Base-by-base conservation (phyloP, 2,888 invertebrate species). In the Abrostola triplasia region DNA sequence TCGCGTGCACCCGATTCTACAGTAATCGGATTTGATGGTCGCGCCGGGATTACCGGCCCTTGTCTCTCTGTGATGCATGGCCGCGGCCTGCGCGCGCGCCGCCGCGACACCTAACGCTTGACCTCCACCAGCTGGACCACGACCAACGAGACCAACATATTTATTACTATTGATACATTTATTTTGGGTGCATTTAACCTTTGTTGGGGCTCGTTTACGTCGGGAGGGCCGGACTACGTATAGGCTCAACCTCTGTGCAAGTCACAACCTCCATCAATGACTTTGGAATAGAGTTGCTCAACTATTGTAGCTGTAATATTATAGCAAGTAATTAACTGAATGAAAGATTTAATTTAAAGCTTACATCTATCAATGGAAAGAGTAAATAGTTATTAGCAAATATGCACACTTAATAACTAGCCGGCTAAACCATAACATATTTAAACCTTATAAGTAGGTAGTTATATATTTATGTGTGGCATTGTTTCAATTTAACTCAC, bases 1-100 rank as follows among this genome's bases (percentile, higher is more conserved):
- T 92, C 87, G 91, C 84, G 81, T 84, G 90, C 92, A 89, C 88
- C 90, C 91, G 88, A 90, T 87, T 81, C 85, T 77, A 79, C 83
- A 78, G 84, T 91, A 92, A 92, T 92, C 91, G 89, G 91, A 91
- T 90, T 89, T 87, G 84, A 87, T 81, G 84, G 79, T 83, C 80
- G 79, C 79, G 62, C 66, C 76, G 70, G 73, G 74, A 75, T 75
- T 75, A 75, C 59, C 51, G 64, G 70, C 64, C 67, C 61, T 69
- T 75, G 76, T 75, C 69, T 71, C 59, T 53, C 47, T 49, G 56
- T 73, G 74, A 73, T 73, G 56, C 73, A 73, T 73, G 74, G 63
- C 56, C 44, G 64, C 24, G 24, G 24, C 38, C 54, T 49, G 62
- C 48, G 49, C 52, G 51, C 41, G 41, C 41, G 41, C 41, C 41